These are phyloP conservation scores for Sterrhoptilus dennistouni DNA, from an alignment of 2,113 vertebrate genomes.

Conservation along the genomic window DNA sequence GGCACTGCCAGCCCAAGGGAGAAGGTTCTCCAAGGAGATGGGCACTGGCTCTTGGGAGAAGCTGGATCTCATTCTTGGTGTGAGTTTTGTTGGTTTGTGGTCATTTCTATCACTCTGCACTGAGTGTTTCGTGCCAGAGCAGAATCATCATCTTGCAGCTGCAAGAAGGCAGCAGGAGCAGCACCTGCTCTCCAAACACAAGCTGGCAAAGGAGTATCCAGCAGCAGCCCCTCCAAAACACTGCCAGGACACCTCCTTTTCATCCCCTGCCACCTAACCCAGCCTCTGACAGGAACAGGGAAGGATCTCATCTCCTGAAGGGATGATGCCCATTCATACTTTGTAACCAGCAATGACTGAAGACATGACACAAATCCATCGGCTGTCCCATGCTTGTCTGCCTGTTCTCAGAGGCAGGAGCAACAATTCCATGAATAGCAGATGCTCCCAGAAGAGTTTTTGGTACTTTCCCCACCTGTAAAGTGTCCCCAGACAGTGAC, in stretches of 20 bases:
- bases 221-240: neutral
- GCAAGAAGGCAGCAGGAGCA: neutral
- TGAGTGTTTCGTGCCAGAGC: fast-evolving
- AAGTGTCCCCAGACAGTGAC: neutral
- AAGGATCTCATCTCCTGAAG: neutral
- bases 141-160: neutral
- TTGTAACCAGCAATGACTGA: neutral
- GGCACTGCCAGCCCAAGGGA: neutral
- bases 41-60: neutral
- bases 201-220: neutral
- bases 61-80: neutral
- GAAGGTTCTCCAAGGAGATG: neutral
- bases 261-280: neutral
- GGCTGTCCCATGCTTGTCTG: fast-evolving
- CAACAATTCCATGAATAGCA: neutral
- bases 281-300: neutral
- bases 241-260: neutral
- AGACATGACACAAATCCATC: neutral
- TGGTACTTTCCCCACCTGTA: neutral
- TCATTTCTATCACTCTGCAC: neutral
- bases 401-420: neutral
- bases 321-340: neutral
- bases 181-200: neutral
- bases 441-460: neutral
- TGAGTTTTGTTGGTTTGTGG: neutral